phyloP scores from a whole-genome alignment of 2,113 vertebrate species.

The Caranx ignobilis region DNA sequence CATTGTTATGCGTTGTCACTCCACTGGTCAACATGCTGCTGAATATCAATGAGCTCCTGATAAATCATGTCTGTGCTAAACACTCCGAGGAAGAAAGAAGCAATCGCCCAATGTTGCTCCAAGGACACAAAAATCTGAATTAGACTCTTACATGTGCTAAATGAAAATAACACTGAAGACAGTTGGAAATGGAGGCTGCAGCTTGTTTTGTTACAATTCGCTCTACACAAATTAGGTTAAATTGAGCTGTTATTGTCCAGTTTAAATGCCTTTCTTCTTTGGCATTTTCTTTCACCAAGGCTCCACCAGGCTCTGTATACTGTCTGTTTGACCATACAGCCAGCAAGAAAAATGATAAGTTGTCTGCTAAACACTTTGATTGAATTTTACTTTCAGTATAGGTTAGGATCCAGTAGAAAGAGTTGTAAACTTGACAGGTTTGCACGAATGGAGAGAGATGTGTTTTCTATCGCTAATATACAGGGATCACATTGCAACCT shows the following conservation, averaged over 20 bases:
- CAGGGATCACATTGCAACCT: background rate
- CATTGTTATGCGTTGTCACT: constrained; percentile 81
- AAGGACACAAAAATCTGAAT: constrained; percentile 66
- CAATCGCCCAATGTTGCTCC: constrained; percentile 61
- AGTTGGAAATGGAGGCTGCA: constrained; percentile 11
- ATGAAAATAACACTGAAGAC: constrained; percentile 31
- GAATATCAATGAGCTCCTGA: constrained; percentile 78
- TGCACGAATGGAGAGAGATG: background rate
- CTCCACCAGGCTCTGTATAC: background rate
- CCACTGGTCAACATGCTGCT: constrained; percentile 67
- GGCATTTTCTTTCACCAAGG: background rate
- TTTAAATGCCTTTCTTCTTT: constrained; percentile 16
- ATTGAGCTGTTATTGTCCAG: background rate
- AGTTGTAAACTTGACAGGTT: background rate
- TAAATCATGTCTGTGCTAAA: constrained; percentile 71
- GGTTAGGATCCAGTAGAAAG: background rate
- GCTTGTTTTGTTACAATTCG: constrained; percentile 27
- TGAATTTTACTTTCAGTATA: background rate
- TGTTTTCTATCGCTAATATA: background rate
- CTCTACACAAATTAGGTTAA: constrained; percentile 22
- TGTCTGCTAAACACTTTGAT: background rate
- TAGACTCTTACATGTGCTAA: constrained; percentile 44
- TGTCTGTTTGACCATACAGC: background rate
- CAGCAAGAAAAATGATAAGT: background rate
- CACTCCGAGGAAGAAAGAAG: constrained; percentile 53